Base-by-base conservation (phyloP, 2,797 vertebrate genomes). In the Cyprinella venusta region DNA sequence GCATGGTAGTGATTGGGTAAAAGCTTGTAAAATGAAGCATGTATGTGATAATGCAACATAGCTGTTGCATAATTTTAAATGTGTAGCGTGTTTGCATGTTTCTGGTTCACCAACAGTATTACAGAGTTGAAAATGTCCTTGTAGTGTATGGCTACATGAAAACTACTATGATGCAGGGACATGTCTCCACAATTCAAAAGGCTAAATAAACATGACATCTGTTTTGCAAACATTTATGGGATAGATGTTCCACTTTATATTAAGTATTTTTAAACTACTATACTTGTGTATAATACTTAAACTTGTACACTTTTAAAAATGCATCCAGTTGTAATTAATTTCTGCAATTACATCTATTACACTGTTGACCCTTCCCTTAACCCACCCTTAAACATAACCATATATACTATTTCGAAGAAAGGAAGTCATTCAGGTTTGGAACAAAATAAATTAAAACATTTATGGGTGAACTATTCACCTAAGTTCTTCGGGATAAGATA, bases 21-120 rank as follows among this genome's bases (percentile, higher is more conserved):
- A 75, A 82, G 71, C 71, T 82, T 76, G 61, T 42, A n/a, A 74
- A 75, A 65, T 16, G 21, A 74, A 82, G 33, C 61, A 65, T 67
- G 45, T 1, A 65, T 56, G 42, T 56, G 61, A 54, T 75, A 67
- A 76, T 64, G 48, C n/a, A 67, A 54, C 45, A 24, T 38, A 52
- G 54, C 21, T 33, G 24, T 56, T 56, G 36, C 38, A 16, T 70
- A n/a, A 50, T 72, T 72, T 38, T 15, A 63, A 33, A 63, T 45
- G 6, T 48, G 54, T 16, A 36, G 30, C 15, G 3, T 79, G 21
- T 8, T 18, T 64, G 36, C 26, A 8, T 54, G n/a, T 70, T 8
- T 56, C 12, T 68, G 26, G 10, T 75, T 75, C 13, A 40, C 26
- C 12, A 5, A 56, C 50, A 24, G 21, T 40, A 38, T 38, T 21